Evolutionary conservation across 2,888 invertebrate genomes (phyloP).

Genomic region (Caenorhabditis sp.): DNA sequence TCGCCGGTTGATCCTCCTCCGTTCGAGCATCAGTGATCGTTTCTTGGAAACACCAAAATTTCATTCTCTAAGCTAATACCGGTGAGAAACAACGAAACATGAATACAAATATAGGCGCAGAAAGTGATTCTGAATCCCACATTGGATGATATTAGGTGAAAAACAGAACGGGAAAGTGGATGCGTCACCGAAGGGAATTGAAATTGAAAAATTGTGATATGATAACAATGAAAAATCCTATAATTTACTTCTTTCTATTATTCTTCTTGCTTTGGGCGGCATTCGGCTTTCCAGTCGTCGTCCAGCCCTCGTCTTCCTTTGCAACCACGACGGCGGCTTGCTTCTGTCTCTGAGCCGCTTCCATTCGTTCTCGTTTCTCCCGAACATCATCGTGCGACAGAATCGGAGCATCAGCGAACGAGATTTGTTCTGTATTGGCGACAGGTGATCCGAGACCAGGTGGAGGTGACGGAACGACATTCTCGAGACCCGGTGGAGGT

Average conservation of each 20-base stretch:
- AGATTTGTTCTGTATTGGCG: slow-evolving; percentile 23
- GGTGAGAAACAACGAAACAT: not conserved
- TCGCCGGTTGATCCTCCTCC: no score
- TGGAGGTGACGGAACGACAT: slow-evolving; percentile 49
- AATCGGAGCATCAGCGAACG: slow-evolving; percentile 56
- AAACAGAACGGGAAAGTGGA: slow-evolving; percentile 9
- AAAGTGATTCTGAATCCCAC: no score
- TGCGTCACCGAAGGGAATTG: no score
- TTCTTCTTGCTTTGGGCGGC: slow-evolving; percentile 29
- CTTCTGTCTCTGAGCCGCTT: slow-evolving; percentile 6
- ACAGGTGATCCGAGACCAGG: slow-evolving; percentile 44
- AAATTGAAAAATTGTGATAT: slow-evolving; percentile 23
- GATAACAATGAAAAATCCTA: slow-evolving; percentile 2
- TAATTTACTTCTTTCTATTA: slow-evolving; percentile 49
- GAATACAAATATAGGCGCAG: not conserved
- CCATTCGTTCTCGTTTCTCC: slow-evolving; percentile 40
- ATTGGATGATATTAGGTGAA: not conserved
- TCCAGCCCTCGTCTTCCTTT: slow-evolving; percentile 59
- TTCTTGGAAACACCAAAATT: no score
- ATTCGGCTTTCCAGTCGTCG: slow-evolving; percentile 41
- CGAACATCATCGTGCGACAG: slow-evolving; percentile 61
- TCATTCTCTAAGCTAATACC: not conserved
- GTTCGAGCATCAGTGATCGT: no score
- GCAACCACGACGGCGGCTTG: slow-evolving; percentile 11
- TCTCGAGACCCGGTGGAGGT: slow-evolving; percentile 58